A percentile compares a stretch with the other conserved stretches of the same genome.
phyloP scores from a whole-genome alignment of 2,113 vertebrate genomes.

The Mesitornis unicolor region DNA sequence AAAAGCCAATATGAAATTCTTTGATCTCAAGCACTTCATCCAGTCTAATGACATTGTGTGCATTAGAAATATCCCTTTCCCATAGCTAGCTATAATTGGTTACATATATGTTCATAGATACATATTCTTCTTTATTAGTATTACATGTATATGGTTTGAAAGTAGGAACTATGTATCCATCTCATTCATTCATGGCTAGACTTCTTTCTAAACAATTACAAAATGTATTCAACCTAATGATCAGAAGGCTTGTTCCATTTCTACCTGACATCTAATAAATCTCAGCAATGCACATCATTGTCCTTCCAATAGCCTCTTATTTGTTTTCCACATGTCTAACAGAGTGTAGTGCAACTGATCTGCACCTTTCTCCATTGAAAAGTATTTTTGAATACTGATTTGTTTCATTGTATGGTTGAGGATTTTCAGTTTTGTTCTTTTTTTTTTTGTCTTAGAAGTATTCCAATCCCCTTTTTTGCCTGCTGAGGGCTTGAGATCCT shows the following conservation, averaged over 20 bases:
- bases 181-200: too few relatives aligned
- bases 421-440: neutral
- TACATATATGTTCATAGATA: neutral
- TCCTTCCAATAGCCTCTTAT: neutral
- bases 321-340: neutral
- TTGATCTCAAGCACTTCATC: neutral
- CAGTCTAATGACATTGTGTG: neutral
- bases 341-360: neutral
- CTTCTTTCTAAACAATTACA: neutral
- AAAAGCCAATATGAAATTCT: neutral
- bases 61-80: neutral
- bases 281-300: neutral
- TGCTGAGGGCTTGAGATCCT: neutral
- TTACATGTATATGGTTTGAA: neutral
- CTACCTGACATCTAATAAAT: neutral
- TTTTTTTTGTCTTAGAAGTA: neutral
- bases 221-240: neutral
- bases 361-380: neutral
- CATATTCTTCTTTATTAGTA: neutral
- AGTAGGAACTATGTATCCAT: neutral
- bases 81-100: neutral
- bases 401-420: neutral
- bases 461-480: neutral
- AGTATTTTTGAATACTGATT: neutral
- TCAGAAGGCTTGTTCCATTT: neutral